Percentiles rank a stretch among this genome's conserved stretches.
phyloP scores from a whole-genome alignment of 2,797 vertebrate species.

The Typhlichthys subterraneus region DNA sequence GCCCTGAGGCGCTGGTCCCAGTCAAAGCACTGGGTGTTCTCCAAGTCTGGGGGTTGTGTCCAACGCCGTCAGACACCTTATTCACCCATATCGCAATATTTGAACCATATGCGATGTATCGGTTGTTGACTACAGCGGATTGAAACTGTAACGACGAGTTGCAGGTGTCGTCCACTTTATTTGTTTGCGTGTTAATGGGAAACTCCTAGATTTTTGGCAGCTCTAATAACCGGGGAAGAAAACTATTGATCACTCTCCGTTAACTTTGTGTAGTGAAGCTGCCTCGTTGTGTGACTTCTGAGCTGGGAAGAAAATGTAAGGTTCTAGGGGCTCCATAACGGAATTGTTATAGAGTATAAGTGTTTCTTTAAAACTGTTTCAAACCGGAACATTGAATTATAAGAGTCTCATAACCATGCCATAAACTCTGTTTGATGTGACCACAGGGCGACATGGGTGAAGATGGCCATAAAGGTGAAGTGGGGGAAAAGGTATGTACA shows the following conservation, averaged over 20 bases:
- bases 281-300: too few species aligned
- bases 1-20: slow-evolving; percentile 17
- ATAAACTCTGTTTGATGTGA: slow-evolving; percentile 37
- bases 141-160: not conserved
- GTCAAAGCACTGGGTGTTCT: slow-evolving; percentile 9
- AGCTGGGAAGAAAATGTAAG: too few species aligned
- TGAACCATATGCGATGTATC: slow-evolving; percentile 43
- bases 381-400: not conserved
- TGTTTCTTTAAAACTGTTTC: too few species aligned
- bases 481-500: slow-evolving; percentile 90
- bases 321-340: too few species aligned
- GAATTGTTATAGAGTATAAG: too few species aligned
- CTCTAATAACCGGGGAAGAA: too few species aligned
- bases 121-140: slow-evolving; percentile 17
- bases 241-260: too few species aligned
- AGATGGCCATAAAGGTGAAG: slow-evolving; percentile 87
- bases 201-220: too few species aligned
- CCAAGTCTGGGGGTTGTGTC: slow-evolving; percentile 19
- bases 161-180: too few species aligned
- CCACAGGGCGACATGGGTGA: slow-evolving; percentile 91
- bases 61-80: slow-evolving; percentile 18
- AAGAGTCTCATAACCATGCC: not conserved
- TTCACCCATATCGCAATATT: slow-evolving; percentile 20
- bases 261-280: too few species aligned
- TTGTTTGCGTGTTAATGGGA: too few species aligned